Conservation (phyloP, 2,888 invertebrate genomes). For the Archips crataeganus region DNA sequence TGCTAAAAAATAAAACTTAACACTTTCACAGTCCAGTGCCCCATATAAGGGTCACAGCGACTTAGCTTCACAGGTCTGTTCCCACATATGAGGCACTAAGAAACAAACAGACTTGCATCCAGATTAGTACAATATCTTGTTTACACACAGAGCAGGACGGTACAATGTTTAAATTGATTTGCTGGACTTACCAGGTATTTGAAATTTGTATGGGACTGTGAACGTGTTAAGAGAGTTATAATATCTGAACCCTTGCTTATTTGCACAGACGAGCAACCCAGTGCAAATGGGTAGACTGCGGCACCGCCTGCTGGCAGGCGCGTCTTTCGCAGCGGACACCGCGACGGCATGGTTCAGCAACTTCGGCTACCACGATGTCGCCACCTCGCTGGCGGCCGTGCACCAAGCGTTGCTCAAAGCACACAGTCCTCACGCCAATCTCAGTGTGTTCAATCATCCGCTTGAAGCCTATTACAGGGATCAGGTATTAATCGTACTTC, state of each 20-base stretch:
- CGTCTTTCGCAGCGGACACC: conserved; percentile 74
- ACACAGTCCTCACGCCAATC: conserved; percentile 65
- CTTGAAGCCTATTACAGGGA: conserved; percentile 87
- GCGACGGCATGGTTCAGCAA: conserved; percentile 92
- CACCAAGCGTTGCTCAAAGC: conserved; percentile 87
- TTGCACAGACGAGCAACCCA: conserved; percentile 57
- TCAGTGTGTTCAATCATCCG: conserved; percentile 88
- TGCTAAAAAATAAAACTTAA: too few species aligned
- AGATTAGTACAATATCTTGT: too few species aligned
- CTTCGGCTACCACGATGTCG: conserved; percentile 91
- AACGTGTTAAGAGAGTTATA: too few species aligned
- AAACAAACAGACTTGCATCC: too few species aligned
- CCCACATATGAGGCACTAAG: too few species aligned
- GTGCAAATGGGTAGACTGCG: conserved; percentile 73
- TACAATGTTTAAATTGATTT: too few species aligned
- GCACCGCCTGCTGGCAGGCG: conserved; percentile 84
- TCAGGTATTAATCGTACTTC: conserved; percentile 65
- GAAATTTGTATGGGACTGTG: too few species aligned
- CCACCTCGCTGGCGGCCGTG: conserved; percentile 87
- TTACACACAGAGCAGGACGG: too few species aligned
- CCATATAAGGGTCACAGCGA: too few species aligned
- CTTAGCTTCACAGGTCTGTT: too few species aligned
- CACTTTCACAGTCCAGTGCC: too few species aligned
- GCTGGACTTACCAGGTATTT: too few species aligned
- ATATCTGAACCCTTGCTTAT: background rate